Base-by-base conservation (phyloP, 2,113 vertebrate genomes). In the Vireo altiloquus region DNA sequence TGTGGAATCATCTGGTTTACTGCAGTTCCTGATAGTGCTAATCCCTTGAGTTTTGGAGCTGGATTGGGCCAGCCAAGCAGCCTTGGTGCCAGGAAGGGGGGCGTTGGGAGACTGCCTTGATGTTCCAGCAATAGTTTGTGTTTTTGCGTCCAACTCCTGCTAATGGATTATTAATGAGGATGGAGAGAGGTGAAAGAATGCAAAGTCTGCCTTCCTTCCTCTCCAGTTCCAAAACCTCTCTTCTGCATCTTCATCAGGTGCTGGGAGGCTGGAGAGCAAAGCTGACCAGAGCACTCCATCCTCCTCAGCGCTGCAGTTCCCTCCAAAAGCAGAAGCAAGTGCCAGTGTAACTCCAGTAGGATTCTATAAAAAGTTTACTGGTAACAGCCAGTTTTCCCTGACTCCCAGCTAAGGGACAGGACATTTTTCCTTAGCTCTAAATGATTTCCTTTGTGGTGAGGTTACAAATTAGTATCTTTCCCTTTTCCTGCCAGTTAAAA, bases 1-100 rank as follows among this genome's bases (percentile, higher is more conserved):
- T 78, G 74, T 8, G 72, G 86, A 68, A 86, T 94, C 94, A 85
- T 97, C 96, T 97, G 66, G 63, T 97, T 97, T 95, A 71, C 89
- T 95, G 57, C 80, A 89, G 83, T 85, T 42, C 64, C 93, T 94
- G 75, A 94, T 96, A 89, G 90, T 82, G 59, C 42, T 11, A 90
- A 91, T 94, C 92, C 70, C 87, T 52, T 1, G 91, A 49, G 93
- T 47, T 71, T 93, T 57, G 59, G 37, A 23, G 89, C 39, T 96
- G 87, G 46, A 33, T 65, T 4, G 66, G 92, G 84, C 81, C 93
- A 76, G 31, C 9, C 17, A n/a, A 42, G 53, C 65, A 89, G 75
- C 76, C 54, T 23, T 33, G 65, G 74, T 96, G 95, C 96, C 93
- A 96, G 50, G 19, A 61, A 39, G 39, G 85, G 90, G 84, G 76